Conservation (phyloP, 2,888 invertebrate species). For the Metopia argyrocephala region DNA sequence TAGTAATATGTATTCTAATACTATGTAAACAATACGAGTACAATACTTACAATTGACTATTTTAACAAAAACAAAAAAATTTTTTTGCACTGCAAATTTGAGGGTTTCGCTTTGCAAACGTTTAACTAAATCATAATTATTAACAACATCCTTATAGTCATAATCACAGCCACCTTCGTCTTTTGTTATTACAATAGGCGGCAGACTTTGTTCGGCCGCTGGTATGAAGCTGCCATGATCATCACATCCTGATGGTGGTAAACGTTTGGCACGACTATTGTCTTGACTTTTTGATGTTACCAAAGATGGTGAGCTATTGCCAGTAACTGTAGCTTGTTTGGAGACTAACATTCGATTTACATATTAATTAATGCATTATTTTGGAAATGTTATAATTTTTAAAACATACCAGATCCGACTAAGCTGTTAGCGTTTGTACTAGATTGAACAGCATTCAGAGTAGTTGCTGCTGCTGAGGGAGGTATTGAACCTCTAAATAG, state of each 20-base stretch:
- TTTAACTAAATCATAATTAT: slow-evolving; percentile 81
- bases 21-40: background rate
- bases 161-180: slow-evolving; percentile 72
- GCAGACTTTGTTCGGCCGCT: slow-evolving; percentile 80
- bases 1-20: background rate
- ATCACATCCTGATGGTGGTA: slow-evolving; percentile 71
- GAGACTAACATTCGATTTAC: slow-evolving; percentile 16
- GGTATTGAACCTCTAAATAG: slow-evolving; percentile 75
- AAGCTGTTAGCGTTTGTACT: background rate
- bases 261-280: slow-evolving; percentile 67
- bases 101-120: slow-evolving; percentile 82
- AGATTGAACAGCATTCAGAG: slow-evolving; percentile 66
- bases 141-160: slow-evolving; percentile 77
- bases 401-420: slow-evolving; percentile 30
- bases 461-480: slow-evolving; percentile 72
- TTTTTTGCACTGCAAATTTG: slow-evolving; percentile 86
- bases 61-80: slow-evolving; percentile 86
- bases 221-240: slow-evolving; percentile 75
- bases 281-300: slow-evolving; percentile 55
- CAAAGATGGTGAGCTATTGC: slow-evolving; percentile 61
- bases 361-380: background rate
- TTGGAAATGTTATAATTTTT: background rate
- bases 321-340: slow-evolving; percentile 38
- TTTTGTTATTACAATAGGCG: slow-evolving; percentile 76
- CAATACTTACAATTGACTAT: slow-evolving; percentile 85